These are phyloP conservation scores for Hoplodrina blanda DNA, from an alignment of 2,888 invertebrate species.

Conservation along the genomic window DNA sequence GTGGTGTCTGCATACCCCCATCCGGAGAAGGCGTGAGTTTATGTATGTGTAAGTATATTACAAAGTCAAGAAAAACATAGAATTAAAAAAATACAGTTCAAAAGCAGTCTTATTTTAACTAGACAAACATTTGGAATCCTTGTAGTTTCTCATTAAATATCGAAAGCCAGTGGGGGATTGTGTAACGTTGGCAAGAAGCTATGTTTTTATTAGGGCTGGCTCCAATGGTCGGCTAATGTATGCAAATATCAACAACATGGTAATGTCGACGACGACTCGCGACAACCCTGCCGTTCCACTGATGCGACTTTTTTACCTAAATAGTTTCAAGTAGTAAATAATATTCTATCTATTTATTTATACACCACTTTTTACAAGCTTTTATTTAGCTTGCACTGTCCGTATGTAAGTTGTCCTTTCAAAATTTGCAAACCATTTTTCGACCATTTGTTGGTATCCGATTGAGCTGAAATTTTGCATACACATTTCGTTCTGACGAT, in stretches of 20 bases:
- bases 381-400: too few relatives aligned
- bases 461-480: too few relatives aligned
- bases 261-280: slow-evolving; percentile 64
- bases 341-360: too few relatives aligned
- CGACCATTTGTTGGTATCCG: too few relatives aligned
- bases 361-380: too few relatives aligned
- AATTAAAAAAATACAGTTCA: background rate
- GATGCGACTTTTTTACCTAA: slow-evolving; percentile 48
- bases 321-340: background rate
- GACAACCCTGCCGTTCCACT: slow-evolving; percentile 44
- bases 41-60: too few relatives aligned
- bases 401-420: too few relatives aligned
- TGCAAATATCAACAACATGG: slow-evolving; percentile 77
- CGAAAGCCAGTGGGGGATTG: slow-evolving; percentile 36
- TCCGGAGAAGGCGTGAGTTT: too few relatives aligned
- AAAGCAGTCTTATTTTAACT: background rate
- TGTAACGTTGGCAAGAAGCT: slow-evolving; percentile 71
- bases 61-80: background rate
- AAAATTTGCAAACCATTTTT: too few relatives aligned
- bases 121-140: slow-evolving; percentile 20
- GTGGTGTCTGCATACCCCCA: too few relatives aligned
- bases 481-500: too few relatives aligned
- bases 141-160: slow-evolving; percentile 38
- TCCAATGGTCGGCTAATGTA: slow-evolving; percentile 70
- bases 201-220: slow-evolving; percentile 73